Evolutionary conservation across 2,888 invertebrate genomes (phyloP), one percentile per base, ranked within the genome.

Genomic region (Lepeophtheirus nordmannii): DNA sequence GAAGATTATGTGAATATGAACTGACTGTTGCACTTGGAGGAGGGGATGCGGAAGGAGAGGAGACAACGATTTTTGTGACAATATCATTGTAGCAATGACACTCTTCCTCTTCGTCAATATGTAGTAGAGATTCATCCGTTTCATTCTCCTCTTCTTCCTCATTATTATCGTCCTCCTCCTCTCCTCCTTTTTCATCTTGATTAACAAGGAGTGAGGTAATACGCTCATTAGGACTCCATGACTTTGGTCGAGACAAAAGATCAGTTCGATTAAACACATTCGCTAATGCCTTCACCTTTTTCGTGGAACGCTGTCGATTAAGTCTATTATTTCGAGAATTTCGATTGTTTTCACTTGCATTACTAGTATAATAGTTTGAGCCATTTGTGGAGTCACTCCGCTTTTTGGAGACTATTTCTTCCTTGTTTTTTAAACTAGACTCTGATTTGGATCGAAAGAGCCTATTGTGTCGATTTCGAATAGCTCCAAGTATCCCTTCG

Each of bases 401-500:
- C 62, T 46, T 59, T 56, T 23, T 69, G 30, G 30, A 30, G 30
- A 30, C 30, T 30, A 30, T 30, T 62, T 23, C 62, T 39, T 11
- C 59, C 37, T 39, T 62, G 70, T 72, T 73, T 60, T 72, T 71
- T 0, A 72, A 73, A 62, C 70, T 57, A 62, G 46, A 67, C 76
- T 91, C 91, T 68, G 92, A 93, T 78, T 92, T 91, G 67, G 91
- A 90, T 70, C 92, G 81, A 78, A 89, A 93, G 71, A 91, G 78
- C 11, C 56, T n/a, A n/a, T 23, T 90, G 74, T 92, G 90, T 72
- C 89, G 86, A 74, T 93, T 92, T 76, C 91, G 90, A 86, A 92
- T 93, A 14, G 97, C 97, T 74, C 89, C 90, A 71, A 97, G 80
- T 73, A 94, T 94, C 68, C 91, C 76, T 73, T 77, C 76, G 76